Conservation (phyloP, 2,797 vertebrate genomes). For the Petrocephalus sullivani region DNA sequence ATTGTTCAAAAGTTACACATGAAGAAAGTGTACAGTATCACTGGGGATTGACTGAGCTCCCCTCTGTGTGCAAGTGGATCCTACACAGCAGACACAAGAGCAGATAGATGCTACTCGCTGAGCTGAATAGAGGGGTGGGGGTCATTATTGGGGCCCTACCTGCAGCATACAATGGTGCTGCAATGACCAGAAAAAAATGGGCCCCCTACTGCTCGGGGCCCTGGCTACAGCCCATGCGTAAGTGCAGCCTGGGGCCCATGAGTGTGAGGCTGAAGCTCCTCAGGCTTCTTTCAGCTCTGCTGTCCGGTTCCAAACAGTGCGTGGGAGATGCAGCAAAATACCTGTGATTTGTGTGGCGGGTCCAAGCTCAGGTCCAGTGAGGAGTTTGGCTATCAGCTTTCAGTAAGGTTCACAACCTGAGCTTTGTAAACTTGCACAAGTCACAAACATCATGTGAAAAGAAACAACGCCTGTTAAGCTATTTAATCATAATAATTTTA, state of each 20-base stretch:
- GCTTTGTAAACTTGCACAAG: neutral
- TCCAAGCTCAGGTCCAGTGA: neutral
- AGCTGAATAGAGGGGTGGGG: neutral
- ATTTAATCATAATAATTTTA: neutral
- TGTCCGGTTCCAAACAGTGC: neutral
- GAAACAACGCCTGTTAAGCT: neutral
- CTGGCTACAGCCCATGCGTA: neutral
- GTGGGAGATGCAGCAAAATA: neutral
- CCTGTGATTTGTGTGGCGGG: neutral
- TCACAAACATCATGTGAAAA: neutral
- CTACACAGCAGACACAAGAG: neutral
- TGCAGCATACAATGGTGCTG: neutral
- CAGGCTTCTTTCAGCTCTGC: neutral
- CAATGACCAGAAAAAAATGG: neutral
- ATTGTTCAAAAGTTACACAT: constrained; percentile 62
- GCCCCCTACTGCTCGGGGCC: neutral
- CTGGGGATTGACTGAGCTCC: constrained; percentile 34
- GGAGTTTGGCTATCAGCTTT: neutral
- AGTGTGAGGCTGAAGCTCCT: neutral
- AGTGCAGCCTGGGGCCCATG: neutral
- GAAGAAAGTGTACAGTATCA: constrained; percentile 59
- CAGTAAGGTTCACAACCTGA: neutral
- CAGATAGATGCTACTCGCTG: neutral
- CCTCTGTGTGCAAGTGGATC: neutral
- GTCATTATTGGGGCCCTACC: neutral